Percentiles rank a stretch among this genome's conserved stretches.
Evolutionary conservation across 2,888 invertebrate species (phyloP).

Genomic region (Toxonevra muliebris): DNA sequence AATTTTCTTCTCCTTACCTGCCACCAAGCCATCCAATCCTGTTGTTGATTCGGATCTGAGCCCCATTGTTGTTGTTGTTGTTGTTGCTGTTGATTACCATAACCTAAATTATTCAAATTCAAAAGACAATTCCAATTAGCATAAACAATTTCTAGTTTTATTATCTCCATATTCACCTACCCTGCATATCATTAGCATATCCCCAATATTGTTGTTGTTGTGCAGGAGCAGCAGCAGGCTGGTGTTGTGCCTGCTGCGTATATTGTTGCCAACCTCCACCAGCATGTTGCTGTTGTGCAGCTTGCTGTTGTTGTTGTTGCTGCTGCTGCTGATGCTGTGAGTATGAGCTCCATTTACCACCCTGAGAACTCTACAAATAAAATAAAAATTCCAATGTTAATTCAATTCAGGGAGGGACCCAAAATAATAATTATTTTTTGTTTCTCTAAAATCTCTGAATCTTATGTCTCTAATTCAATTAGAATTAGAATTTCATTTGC

Average conservation of each 20-base stretch:
- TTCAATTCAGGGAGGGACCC: no score
- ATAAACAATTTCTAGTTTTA: constrained; percentile 11
- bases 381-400: no score
- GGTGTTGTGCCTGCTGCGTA: constrained; percentile 43
- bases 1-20: constrained; percentile 49
- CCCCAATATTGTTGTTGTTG: constrained; percentile 60
- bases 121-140: constrained; percentile 21
- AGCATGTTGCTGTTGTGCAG: constrained; percentile 39
- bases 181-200: constrained; percentile 58
- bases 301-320: constrained; percentile 45
- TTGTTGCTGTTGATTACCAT: constrained; percentile 53
- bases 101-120: constrained; percentile 42
- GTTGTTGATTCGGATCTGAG: constrained; percentile 61
- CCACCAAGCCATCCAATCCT: constrained; percentile 65
- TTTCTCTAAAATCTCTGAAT: no score
- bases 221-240: constrained; percentile 39
- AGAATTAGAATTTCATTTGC: no score
- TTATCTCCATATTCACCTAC: constrained; percentile 43
- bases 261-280: constrained; percentile 49
- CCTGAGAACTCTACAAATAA: constrained; percentile 19
- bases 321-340: constrained; percentile 47
- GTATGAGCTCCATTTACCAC: constrained; percentile 56
- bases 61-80: constrained; percentile 54
- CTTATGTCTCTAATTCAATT: no score
- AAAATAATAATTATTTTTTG: no score